Percentiles rank a stretch among this genome's conserved stretches.
Evolutionary conservation across 1,140 invertebrate species (phyloP).

Genomic region (Neuroterus valhalla): DNA sequence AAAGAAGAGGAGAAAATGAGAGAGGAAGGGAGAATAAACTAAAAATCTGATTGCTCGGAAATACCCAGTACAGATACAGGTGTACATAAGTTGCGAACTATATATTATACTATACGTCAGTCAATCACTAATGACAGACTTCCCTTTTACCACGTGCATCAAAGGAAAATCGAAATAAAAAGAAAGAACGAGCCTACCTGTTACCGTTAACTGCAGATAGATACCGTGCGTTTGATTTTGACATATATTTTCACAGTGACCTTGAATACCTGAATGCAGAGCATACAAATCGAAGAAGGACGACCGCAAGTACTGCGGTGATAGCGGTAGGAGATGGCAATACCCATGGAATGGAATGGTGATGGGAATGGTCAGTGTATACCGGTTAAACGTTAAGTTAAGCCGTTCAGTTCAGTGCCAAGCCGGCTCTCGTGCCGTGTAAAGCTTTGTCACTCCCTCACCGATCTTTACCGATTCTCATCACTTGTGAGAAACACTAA

Average conservation of each 20-base stretch:
- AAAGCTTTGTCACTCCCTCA: slow-evolving; percentile 52
- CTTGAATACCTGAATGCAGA: slow-evolving; percentile 60
- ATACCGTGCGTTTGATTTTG: slow-evolving; percentile 54
- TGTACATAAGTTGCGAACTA: no score
- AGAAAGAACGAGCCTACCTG: background rate
- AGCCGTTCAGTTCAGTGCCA: slow-evolving; percentile 62
- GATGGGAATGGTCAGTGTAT: slow-evolving; percentile 19
- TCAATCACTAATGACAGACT: slow-evolving; percentile 2
- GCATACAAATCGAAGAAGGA: slow-evolving; percentile 59
- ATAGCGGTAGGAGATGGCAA: slow-evolving; percentile 54
- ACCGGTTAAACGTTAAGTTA: slow-evolving; percentile 35
- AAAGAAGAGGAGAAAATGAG: no score
- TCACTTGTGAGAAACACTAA: slow-evolving; percentile 2
- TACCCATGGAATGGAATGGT: slow-evolving; percentile 34
- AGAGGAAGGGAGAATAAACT: no score
- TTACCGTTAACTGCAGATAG: slow-evolving; percentile 28
- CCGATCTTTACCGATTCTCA: slow-evolving; percentile 27
- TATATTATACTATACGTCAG: no score
- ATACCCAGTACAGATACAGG: no score
- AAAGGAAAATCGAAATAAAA: slow-evolving; percentile 6
- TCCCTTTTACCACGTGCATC: slow-evolving; percentile 25
- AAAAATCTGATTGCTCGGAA: no score
- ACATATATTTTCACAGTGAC: slow-evolving; percentile 58
- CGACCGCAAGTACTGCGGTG: slow-evolving; percentile 51
- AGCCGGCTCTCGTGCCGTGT: slow-evolving; percentile 62